Conservation (phyloP, 2,113 vertebrate species). For the Oxygymnocypris stewartii region DNA sequence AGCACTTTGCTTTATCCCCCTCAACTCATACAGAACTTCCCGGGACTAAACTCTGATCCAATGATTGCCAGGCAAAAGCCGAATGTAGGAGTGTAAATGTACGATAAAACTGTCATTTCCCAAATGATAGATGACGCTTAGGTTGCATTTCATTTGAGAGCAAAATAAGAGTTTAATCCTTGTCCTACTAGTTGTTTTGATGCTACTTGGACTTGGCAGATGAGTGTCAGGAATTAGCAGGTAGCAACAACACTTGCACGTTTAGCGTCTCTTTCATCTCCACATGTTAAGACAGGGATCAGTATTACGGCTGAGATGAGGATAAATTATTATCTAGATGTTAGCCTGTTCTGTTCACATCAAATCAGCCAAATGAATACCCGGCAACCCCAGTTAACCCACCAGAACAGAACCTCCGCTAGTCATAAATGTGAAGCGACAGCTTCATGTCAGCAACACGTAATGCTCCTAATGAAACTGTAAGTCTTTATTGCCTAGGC, state of each 20-base stretch:
- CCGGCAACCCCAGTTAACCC: slow-evolving; percentile 24
- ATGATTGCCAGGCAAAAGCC: slow-evolving; percentile 12
- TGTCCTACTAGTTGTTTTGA: slow-evolving; percentile 26
- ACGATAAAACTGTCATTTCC: slow-evolving; percentile 50
- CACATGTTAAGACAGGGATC: background rate
- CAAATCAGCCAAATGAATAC: background rate
- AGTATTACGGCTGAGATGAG: background rate
- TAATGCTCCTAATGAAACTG: slow-evolving; percentile 48
- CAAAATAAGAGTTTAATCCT: slow-evolving; percentile 6
- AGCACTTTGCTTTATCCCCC: slow-evolving; percentile 21
- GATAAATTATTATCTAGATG: slow-evolving; percentile 7
- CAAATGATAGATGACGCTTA: slow-evolving; percentile 36
- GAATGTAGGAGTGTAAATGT: slow-evolving; percentile 27
- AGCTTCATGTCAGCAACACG: slow-evolving; percentile 25
- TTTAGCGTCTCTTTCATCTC: background rate
- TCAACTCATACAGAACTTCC: slow-evolving; percentile 14
- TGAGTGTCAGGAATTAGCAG: slow-evolving; percentile 31
- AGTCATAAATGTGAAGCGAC: slow-evolving; percentile 9
- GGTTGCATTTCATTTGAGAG: slow-evolving; percentile 16
- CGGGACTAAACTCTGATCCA: slow-evolving; percentile 44
- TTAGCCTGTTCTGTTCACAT: background rate
- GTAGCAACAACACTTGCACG: background rate
- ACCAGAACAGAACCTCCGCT: background rate
- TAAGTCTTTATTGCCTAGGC: slow-evolving; percentile 34
- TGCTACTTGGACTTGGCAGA: slow-evolving; percentile 14